Evolutionary conservation across 2,888 invertebrate genomes (phyloP).

Genomic region (Pediacus dermestoides): DNA sequence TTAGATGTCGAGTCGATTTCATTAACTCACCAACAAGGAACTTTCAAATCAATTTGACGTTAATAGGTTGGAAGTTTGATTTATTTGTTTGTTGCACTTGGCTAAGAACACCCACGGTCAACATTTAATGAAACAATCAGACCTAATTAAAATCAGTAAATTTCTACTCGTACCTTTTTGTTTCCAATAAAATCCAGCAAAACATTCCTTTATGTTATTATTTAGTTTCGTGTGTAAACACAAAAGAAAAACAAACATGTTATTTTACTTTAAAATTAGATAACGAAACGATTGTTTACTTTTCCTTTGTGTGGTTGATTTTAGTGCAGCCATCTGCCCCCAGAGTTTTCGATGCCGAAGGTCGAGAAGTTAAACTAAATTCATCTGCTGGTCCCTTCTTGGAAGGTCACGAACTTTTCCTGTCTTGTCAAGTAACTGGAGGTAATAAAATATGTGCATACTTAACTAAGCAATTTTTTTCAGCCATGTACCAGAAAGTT

Average conservation of each 20-base stretch:
- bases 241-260: slow-evolving; percentile 14
- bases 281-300: slow-evolving; percentile 32
- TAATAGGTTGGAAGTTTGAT: slow-evolving; percentile 68
- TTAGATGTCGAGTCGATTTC: slow-evolving; percentile 86
- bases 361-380: slow-evolving; percentile 64
- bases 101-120: too few relatives aligned
- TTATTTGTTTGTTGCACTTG: too few relatives aligned
- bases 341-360: slow-evolving; percentile 78
- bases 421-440: slow-evolving; percentile 82
- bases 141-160: too few relatives aligned
- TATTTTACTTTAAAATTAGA: slow-evolving; percentile 24
- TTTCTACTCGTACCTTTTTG: too few relatives aligned
- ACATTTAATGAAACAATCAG: too few relatives aligned
- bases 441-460: slow-evolving; percentile 58
- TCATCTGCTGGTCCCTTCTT: slow-evolving; percentile 79
- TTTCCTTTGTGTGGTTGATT: slow-evolving; percentile 33
- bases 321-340: slow-evolving; percentile 78
- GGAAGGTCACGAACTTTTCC: slow-evolving; percentile 78
- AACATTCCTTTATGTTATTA: too few relatives aligned
- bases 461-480: too few relatives aligned
- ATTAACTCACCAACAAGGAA: slow-evolving; percentile 85
- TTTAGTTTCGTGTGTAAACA: too few relatives aligned
- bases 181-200: too few relatives aligned
- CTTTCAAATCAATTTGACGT: slow-evolving; percentile 78
- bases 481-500: neutral